Evolutionary conservation across 2,797 vertebrate genomes (phyloP).

Genomic region (Macropodus opercularis): DNA sequence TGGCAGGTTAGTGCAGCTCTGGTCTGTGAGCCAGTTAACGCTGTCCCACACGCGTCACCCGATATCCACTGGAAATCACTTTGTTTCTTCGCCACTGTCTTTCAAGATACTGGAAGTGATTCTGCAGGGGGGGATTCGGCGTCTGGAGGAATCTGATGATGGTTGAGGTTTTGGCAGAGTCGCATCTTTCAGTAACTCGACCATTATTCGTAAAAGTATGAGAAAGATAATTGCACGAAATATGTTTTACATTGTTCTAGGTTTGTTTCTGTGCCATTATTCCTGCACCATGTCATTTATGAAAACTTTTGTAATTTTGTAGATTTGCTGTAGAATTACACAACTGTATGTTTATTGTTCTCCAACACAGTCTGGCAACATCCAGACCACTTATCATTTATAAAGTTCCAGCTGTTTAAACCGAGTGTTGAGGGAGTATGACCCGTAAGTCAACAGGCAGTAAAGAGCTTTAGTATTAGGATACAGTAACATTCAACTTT

Average conservation of each 20-base stretch:
- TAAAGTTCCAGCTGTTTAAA: no score
- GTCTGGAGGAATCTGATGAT: constrained; percentile 39
- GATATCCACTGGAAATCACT: constrained; percentile 1
- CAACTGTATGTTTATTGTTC: not conserved
- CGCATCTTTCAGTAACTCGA: constrained; percentile 15
- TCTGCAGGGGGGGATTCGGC: constrained; percentile 11
- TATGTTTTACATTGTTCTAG: not conserved
- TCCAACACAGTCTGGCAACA: not conserved
- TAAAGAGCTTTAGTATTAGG: no score
- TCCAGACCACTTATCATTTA: constrained; percentile 28
- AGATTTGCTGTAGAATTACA: not conserved
- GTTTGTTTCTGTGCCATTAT: constrained; percentile 1
- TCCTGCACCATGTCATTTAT: constrained; percentile 5
- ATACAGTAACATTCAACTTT: no score
- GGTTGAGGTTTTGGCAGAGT: constrained; percentile 44
- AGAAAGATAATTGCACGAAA: constrained; percentile 27
- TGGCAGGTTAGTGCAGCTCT: constrained; percentile 20
- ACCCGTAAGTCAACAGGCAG: no score
- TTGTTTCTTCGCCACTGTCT: constrained; percentile 5
- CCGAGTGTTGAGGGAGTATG: no score
- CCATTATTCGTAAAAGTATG: constrained; percentile 5
- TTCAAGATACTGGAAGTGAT: not conserved
- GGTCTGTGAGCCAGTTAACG: constrained; percentile 10
- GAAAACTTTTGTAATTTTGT: constrained; percentile 8
- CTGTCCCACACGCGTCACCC: constrained; percentile 24